A percentile compares a stretch with the other conserved stretches of the same genome.
These are phyloP conservation scores for Hephaestus fuliginosus DNA, from an alignment of 2,797 vertebrate genomes.

Conservation along the genomic window DNA sequence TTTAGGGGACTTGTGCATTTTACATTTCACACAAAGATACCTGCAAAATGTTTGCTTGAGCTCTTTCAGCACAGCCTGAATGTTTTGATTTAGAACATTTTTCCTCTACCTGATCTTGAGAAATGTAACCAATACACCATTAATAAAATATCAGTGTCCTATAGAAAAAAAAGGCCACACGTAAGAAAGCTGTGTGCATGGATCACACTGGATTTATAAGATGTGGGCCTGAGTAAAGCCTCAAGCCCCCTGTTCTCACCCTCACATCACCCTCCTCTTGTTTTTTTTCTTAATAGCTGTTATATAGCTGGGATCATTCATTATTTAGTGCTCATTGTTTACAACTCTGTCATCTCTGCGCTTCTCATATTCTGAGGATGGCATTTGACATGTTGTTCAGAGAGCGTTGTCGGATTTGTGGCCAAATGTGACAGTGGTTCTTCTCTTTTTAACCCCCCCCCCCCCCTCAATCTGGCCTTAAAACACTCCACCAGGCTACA, in stretches of 20 bases:
- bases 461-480: constrained; percentile 18
- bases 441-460: constrained; percentile 26
- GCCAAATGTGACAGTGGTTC: constrained; percentile 49
- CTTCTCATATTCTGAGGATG: constrained; percentile 53
- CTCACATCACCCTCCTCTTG: background rate
- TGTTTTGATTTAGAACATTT: background rate
- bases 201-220: background rate
- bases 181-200: background rate
- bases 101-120: background rate
- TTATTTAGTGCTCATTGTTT: constrained; percentile 76
- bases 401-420: constrained; percentile 43
- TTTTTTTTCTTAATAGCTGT: constrained; percentile 32
- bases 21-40: background rate
- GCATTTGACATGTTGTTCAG: constrained; percentile 66
- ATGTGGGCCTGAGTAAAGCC: constrained; percentile 13
- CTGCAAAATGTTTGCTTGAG: background rate
- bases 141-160: background rate
- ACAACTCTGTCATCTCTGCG: constrained; percentile 59
- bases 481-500: constrained; percentile 23
- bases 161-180: background rate
- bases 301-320: constrained; percentile 46
- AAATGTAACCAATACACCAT: background rate
- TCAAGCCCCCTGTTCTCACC: constrained; percentile 48
- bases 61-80: background rate
- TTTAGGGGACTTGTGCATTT: background rate